phyloP scores from a whole-genome alignment of 1,140 invertebrate species.

The Trichoplusia ni region DNA sequence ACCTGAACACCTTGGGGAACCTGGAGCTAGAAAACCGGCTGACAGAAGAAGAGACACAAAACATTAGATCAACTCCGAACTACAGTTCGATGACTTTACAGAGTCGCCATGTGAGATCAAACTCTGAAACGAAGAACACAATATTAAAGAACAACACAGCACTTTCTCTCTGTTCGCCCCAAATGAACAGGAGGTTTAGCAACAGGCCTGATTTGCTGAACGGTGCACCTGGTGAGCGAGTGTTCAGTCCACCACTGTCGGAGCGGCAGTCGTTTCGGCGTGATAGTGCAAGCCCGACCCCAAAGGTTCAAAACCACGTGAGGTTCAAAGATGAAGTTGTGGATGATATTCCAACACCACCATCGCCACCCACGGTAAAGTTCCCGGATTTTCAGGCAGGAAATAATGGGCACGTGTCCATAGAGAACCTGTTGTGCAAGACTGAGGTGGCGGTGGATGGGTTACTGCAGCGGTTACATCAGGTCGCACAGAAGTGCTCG shows the following conservation, averaged over 20 bases:
- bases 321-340: constrained; percentile 76
- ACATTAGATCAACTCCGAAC: constrained; percentile 70
- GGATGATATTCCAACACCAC: constrained; percentile 75
- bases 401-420: constrained; percentile 82
- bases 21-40: constrained; percentile 75
- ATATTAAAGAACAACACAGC: constrained; percentile 78
- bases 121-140: constrained; percentile 78
- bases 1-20: constrained; percentile 79
- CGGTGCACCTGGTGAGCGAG: constrained; percentile 63
- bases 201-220: constrained; percentile 69
- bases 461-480: constrained; percentile 85
- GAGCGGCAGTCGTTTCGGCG: constrained; percentile 61
- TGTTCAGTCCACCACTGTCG: constrained; percentile 61
- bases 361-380: constrained; percentile 76
- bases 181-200: constrained; percentile 79
- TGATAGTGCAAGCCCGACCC: constrained; percentile 61
- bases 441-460: constrained; percentile 86
- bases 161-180: constrained; percentile 78
- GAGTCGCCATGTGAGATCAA: constrained; percentile 72
- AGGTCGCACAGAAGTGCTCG: constrained; percentile 85
- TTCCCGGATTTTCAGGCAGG: constrained; percentile 69
- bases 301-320: constrained; percentile 74
- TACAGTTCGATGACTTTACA: constrained; percentile 77
- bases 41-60: constrained; percentile 57
- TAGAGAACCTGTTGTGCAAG: constrained; percentile 84